Base-by-base conservation (phyloP, 2,888 invertebrate species). In the Thelaira solivaga region DNA sequence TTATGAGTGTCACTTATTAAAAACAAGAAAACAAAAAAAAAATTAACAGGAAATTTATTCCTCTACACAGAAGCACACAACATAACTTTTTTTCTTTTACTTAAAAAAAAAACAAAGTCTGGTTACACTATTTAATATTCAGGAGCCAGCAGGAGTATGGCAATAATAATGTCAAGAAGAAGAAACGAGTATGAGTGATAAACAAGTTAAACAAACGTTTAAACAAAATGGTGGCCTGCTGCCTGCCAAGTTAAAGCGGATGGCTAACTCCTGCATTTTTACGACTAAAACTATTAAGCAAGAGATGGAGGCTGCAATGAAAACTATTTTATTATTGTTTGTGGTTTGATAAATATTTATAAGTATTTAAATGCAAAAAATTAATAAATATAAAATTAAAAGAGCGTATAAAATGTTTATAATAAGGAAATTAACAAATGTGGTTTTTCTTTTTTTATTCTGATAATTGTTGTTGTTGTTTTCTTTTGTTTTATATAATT, bases 11-110 rank as follows among this genome's bases (percentile, higher is more conserved):
- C 34, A 55, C 29, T 55, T n/a, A 26, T 4, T 29, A 26, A 72
- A 76, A n/a, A n/a, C n/a, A n/a, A n/a, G n/a, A n/a, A n/a, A n/a
- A n/a, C n/a, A n/a, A n/a, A n/a, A n/a, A n/a, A n/a, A n/a, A n/a
- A n/a, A n/a, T n/a, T n/a, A n/a, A 55, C 72, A 62, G 67, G 76
- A 76, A 72, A 76, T 55, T 55, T 24, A 49, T 11, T 62, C 36
- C 6, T 47, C 24, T 11, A 43, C 29, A 64, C 45, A 59, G 22
- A 47, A 41, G 18, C 45, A 62, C 55, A 26, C 64, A n/a, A n/a
- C n/a, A 65, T 13, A 47, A 43, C 13, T 72, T 45, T 22, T 67
- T n/a, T 36, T 39, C 26, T 57, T 62, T 20, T 57, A 49, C n/a
- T 24, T 45, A 22, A n/a, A n/a, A n/a, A n/a, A n/a, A n/a, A n/a